Percentiles rank a stretch among this genome's conserved stretches.
Conservation (phyloP, 2,797 vertebrate species). For the Lagodon rhomboides region DNA sequence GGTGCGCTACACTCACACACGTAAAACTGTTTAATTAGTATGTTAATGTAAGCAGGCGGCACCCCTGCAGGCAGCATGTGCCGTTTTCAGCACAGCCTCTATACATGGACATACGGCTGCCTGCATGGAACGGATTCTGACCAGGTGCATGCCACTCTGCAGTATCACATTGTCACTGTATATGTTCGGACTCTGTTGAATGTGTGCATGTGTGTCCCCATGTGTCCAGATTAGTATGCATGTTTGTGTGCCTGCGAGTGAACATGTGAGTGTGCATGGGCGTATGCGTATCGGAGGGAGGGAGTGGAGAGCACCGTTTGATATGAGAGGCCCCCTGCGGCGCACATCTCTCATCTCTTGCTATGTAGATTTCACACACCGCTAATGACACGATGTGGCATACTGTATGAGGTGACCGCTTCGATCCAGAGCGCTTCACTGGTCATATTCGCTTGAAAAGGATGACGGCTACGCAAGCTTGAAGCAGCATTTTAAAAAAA, state of each 20-base stretch:
- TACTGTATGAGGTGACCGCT: slow-evolving; percentile 8
- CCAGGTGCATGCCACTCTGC: neutral
- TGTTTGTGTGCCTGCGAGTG: neutral
- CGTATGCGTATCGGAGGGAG: slow-evolving; percentile 2
- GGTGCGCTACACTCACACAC: slow-evolving; percentile 12
- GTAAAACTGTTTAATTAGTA: slow-evolving; percentile 53
- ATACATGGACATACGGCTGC: slow-evolving; percentile 25
- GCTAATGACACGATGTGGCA: slow-evolving; percentile 38
- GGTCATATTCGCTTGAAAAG: slow-evolving; percentile 34
- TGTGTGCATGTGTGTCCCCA: neutral
- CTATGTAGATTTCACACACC: slow-evolving; percentile 35
- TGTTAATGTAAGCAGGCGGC: slow-evolving; percentile 70
- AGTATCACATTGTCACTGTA: neutral
- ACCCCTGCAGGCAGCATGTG: slow-evolving; percentile 49
- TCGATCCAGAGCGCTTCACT: slow-evolving; percentile 14
- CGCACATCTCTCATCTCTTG: slow-evolving; percentile 27
- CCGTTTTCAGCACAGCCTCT: slow-evolving; percentile 40
- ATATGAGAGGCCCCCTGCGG: slow-evolving; percentile 41
- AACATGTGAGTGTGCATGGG: slow-evolving; percentile 11
- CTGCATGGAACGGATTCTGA: neutral
- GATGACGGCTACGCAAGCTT: neutral
- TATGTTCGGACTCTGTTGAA: slow-evolving; percentile 1
- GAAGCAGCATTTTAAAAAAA: neutral
- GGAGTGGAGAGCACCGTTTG: slow-evolving; percentile 15
- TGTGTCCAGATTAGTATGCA: slow-evolving; percentile 17